phyloP scores from a whole-genome alignment of 2,888 invertebrate species.

The Fragum whitleyi region DNA sequence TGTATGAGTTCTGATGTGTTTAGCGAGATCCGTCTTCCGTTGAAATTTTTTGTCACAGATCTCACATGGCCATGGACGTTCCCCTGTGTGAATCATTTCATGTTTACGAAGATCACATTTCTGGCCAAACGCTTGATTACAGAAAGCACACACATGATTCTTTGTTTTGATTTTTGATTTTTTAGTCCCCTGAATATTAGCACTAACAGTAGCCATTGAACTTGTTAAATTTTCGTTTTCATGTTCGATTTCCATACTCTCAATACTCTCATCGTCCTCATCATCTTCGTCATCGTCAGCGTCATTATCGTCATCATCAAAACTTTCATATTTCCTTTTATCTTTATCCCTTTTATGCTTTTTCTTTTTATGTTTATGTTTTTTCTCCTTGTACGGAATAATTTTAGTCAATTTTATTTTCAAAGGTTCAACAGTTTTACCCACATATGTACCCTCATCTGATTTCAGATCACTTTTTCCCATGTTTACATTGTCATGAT shows the following conservation, averaged over 20 bases:
- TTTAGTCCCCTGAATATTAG: slow-evolving; percentile 22
- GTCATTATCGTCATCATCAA: not conserved
- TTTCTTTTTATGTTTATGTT: slow-evolving; percentile 62
- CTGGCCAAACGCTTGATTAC: slow-evolving; percentile 62
- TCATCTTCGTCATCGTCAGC: slow-evolving; percentile 13
- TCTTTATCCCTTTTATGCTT: slow-evolving; percentile 57
- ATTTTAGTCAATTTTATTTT: slow-evolving; percentile 64
- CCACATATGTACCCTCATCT: slow-evolving; percentile 47
- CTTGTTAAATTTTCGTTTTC: slow-evolving; percentile 21
- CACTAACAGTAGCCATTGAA: slow-evolving; percentile 26
- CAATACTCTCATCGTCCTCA: slow-evolving; percentile 7
- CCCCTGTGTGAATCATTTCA: slow-evolving; percentile 64
- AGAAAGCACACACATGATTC: slow-evolving; percentile 61
- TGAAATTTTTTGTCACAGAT: slow-evolving; percentile 62
- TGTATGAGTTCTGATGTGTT: slow-evolving; percentile 60
- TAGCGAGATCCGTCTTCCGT: slow-evolving; percentile 59
- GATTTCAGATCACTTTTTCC: slow-evolving; percentile 17
- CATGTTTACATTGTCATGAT: slow-evolving; percentile 7
- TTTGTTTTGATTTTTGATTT: slow-evolving; percentile 51
- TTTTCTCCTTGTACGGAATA: slow-evolving; percentile 60
- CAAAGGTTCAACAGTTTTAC: slow-evolving; percentile 62
- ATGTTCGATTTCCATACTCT: slow-evolving; percentile 6
- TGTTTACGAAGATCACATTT: slow-evolving; percentile 61
- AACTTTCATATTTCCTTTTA: slow-evolving; percentile 31
- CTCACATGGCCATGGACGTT: slow-evolving; percentile 60